Conservation (phyloP, 2,888 invertebrate species). For the Muscina levida region DNA sequence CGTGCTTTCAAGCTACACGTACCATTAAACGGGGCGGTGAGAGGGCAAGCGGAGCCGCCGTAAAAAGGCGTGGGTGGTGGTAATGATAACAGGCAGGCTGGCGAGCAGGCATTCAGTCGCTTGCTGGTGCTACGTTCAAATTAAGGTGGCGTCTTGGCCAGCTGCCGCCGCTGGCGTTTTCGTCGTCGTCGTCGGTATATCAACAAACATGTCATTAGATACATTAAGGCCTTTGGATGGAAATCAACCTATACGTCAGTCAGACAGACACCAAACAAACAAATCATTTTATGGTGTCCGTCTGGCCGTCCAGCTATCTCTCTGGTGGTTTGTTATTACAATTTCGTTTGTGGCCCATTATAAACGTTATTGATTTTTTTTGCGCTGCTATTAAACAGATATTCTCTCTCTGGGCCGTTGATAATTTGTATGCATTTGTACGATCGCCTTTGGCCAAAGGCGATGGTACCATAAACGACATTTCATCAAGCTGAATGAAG, state of each 20-base stretch:
- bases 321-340: slow-evolving; percentile 14
- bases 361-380: slow-evolving; percentile 15
- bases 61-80: slow-evolving; percentile 54
- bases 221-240: slow-evolving; percentile 35
- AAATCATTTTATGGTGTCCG: neutral
- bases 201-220: slow-evolving; percentile 44
- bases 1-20: slow-evolving; percentile 40
- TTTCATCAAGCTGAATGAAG: too few relatives aligned
- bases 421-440: slow-evolving; percentile 37
- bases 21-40: neutral
- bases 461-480: slow-evolving; percentile 27
- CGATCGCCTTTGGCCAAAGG: slow-evolving; percentile 21
- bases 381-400: neutral
- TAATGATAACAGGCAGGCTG: slow-evolving; percentile 5
- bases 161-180: slow-evolving; percentile 47
- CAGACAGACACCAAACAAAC: slow-evolving; percentile 5
- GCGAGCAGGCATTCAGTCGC: neutral
- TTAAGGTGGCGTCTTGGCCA: slow-evolving; percentile 58
- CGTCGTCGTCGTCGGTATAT: neutral
- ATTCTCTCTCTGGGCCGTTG: slow-evolving; percentile 22
- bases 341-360: neutral
- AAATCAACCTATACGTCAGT: slow-evolving; percentile 7
- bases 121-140: slow-evolving; percentile 36
- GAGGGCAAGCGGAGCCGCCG: neutral
- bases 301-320: neutral